These are phyloP conservation scores for Ctenosaura bakeri DNA, from an alignment of 2,797 vertebrate species.

Conservation along the genomic window DNA sequence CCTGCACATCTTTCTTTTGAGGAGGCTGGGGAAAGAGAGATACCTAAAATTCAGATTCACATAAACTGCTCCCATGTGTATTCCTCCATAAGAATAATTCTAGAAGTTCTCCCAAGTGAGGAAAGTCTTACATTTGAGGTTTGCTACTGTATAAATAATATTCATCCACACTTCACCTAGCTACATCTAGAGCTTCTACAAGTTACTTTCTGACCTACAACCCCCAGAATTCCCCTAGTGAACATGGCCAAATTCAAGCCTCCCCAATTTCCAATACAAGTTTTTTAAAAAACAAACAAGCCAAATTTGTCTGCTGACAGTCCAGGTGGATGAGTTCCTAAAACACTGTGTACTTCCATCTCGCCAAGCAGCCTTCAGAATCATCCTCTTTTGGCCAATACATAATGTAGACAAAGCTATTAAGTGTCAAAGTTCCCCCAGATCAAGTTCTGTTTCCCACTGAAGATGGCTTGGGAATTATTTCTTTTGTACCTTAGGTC, in stretches of 20 bases:
- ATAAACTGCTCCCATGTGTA: background rate
- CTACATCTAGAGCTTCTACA: background rate
- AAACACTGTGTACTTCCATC: background rate
- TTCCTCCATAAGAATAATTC: constrained; percentile 1
- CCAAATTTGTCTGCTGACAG: background rate
- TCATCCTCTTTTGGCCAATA: background rate
- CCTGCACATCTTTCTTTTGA: background rate
- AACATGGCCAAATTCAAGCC: background rate
- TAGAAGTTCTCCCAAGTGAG: background rate
- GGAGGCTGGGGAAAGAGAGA: background rate
- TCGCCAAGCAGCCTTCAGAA: background rate
- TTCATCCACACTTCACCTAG: background rate
- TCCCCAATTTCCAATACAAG: background rate
- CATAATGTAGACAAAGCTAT: background rate
- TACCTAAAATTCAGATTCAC: background rate
- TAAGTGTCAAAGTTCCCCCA: background rate
- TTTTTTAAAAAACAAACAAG: background rate
- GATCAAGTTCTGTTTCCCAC: constrained; percentile 25
- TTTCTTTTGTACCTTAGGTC: constrained; percentile 54
- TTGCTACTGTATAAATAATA: background rate
- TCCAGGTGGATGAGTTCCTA: background rate
- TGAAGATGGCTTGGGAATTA: constrained; percentile 47
- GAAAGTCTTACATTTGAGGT: background rate
- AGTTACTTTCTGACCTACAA: no score
- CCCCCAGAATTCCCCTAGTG: background rate